Conservation (phyloP, 2,888 invertebrate genomes). For the Automeris io region DNA sequence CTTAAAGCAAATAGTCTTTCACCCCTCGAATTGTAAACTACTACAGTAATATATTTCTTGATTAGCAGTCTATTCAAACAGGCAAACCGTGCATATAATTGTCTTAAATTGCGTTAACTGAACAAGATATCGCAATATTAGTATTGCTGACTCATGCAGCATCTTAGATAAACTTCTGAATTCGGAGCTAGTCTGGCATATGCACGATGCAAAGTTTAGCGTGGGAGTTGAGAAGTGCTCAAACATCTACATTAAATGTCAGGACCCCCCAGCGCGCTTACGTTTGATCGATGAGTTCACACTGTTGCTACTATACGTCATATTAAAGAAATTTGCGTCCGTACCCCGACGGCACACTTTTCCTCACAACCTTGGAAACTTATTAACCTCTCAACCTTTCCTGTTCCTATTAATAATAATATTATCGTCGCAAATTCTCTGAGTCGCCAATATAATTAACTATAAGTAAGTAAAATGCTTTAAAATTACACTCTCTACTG, state of each 20-base stretch:
- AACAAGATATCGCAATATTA: conserved; percentile 1
- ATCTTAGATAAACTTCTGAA: neutral
- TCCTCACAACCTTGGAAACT: conserved; percentile 24
- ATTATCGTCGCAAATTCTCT: conserved; percentile 47
- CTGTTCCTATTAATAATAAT: conserved; percentile 43
- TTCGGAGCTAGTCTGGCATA: conserved; percentile 30
- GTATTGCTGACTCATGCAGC: neutral
- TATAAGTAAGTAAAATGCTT: conserved; percentile 38
- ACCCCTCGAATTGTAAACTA: no score
- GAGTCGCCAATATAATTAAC: conserved; percentile 50
- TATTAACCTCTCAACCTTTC: conserved; percentile 45
- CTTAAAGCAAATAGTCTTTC: no score
- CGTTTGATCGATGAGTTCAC: conserved; percentile 60
- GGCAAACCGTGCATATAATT: conserved; percentile 1
- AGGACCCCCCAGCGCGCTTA: conserved; percentile 12
- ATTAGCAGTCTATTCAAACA: neutral
- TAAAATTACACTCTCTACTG: conserved; percentile 36
- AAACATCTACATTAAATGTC: conserved; percentile 20
- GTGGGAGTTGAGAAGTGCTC: conserved; percentile 10
- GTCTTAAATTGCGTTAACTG: conserved; percentile 1
- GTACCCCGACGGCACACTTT: conserved; percentile 21
- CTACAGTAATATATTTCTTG: neutral
- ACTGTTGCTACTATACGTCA: conserved; percentile 50
- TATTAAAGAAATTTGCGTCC: conserved; percentile 31
- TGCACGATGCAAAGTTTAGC: conserved; percentile 32